Base-by-base conservation (phyloP, 2,888 invertebrate genomes). In the Onthophagus sagittarius region DNA sequence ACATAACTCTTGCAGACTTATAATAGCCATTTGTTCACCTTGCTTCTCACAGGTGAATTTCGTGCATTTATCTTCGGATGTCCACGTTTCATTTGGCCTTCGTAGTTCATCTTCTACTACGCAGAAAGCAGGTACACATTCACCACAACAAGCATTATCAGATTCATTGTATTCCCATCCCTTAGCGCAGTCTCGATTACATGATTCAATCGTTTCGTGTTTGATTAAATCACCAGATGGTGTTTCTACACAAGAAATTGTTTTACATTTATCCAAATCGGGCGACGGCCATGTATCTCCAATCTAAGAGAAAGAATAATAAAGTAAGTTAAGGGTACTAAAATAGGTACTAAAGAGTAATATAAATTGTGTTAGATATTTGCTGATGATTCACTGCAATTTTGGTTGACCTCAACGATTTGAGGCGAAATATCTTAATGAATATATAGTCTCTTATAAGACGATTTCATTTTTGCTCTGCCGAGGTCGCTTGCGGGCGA, bases 91-190 rank as follows among this genome's bases (percentile, higher is more conserved):
- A 0, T 88, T 32, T 67, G 67, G 67, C 31, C 31, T 67, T n/a
- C 67, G 67, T n/a, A 15, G 9, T 0, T 79, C 76, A 0, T 87
- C 88, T 39, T 86, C 86, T 62, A 88, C 84, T 0, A 90, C 85
- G 80, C 93, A 93, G 0, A 89, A 89, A 1, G 88, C 86, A 13
- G 90, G 89, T 63, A 86, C 82, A 82, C 93, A 93, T 69, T 86
- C 84, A 0, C 93, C 93, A 81, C 93, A 93, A 79, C 93, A 93
- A 39, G 78, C 80, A 7, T 83, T 78, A 0, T 80, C 76, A 3
- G 86, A 79, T 0, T 87, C 81, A 15, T 81, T 79, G 78, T 93
- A 92, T 71, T 82, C 83, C 85, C 88, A 92, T 0, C 94, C 94
- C 75, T 89, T 78, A 69, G 80, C 76, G 74, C 88, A 88, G n/a